These are phyloP conservation scores for Hemiscyllium ocellatum DNA, from an alignment of 2,113 vertebrate species.

Conservation along the genomic window DNA sequence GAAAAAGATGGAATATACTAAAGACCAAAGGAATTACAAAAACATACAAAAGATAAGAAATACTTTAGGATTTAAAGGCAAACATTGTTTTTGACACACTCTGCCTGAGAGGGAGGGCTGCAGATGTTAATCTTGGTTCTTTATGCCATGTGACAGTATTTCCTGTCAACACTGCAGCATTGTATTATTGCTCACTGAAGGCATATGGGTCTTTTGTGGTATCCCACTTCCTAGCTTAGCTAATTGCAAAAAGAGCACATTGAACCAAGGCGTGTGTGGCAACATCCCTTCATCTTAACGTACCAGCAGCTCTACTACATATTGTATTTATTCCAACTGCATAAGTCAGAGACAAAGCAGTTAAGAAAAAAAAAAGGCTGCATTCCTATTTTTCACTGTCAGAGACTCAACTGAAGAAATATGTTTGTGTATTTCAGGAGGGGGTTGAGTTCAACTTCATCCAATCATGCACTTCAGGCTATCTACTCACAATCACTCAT, in stretches of 20 bases:
- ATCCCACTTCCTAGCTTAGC: slow-evolving; percentile 19
- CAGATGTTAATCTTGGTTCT: neutral
- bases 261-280: neutral
- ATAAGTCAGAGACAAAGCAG: neutral
- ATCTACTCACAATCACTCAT: neutral
- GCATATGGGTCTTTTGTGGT: neutral
- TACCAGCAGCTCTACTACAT: too few species aligned
- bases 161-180: neutral
- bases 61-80: too few species aligned
- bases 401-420: neutral
- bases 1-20: neutral
- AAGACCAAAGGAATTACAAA: neutral
- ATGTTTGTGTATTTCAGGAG: neutral
- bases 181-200: too few species aligned
- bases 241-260: neutral
- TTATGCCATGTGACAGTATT: neutral
- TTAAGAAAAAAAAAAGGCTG: neutral
- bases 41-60: neutral
- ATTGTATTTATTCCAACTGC: neutral
- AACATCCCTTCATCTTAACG: neutral
- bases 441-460: neutral
- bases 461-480: neutral
- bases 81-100: neutral
- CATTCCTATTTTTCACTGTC: neutral
- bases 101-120: neutral